phyloP scores from a whole-genome alignment of 2,888 invertebrate genomes.

The Papilio elwesi region DNA sequence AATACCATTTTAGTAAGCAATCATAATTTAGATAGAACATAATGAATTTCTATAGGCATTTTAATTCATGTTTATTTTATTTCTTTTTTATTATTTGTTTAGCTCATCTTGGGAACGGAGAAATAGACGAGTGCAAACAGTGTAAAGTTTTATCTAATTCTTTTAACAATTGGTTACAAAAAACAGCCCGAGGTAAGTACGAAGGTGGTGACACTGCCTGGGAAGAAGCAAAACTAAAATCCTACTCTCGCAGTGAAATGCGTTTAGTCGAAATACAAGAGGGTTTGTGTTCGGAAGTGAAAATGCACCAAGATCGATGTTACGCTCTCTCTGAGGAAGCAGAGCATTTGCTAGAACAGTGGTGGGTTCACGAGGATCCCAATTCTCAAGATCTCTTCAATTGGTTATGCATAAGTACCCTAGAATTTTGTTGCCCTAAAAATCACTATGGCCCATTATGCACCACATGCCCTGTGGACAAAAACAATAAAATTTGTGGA shows the following conservation, averaged over 20 bases:
- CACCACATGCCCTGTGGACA: slow-evolving; percentile 85
- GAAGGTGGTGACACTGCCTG: slow-evolving; percentile 97
- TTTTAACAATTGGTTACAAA: slow-evolving; percentile 90
- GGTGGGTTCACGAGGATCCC: slow-evolving; percentile 91
- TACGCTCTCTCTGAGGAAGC: slow-evolving; percentile 91
- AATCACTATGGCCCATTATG: slow-evolving; percentile 93
- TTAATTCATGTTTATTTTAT: slow-evolving; percentile 49
- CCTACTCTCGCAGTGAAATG: slow-evolving; percentile 94
- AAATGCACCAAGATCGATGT: slow-evolving; percentile 90
- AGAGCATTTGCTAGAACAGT: slow-evolving; percentile 92
- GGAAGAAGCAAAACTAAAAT: slow-evolving; percentile 94
- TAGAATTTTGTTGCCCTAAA: slow-evolving; percentile 92
- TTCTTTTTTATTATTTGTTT: slow-evolving; percentile 48
- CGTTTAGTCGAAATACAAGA: slow-evolving; percentile 96
- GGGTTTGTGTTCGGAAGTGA: slow-evolving; percentile 89
- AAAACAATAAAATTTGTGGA: slow-evolving; percentile 87
- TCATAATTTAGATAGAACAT: background rate
- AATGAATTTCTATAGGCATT: slow-evolving; percentile 41
- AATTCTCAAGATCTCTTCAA: slow-evolving; percentile 62
- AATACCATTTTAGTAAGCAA: background rate
- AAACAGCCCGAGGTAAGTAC: slow-evolving; percentile 93
- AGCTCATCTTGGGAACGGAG: slow-evolving; percentile 30
- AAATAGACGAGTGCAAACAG: slow-evolving; percentile 84
- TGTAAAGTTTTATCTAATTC: slow-evolving; percentile 90
- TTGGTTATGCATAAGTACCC: slow-evolving; percentile 91